A percentile compares a stretch with the other conserved stretches of the same genome.
phyloP scores from a whole-genome alignment of 2,113 vertebrate genomes.

The Oncorhynchus clarkii region DNA sequence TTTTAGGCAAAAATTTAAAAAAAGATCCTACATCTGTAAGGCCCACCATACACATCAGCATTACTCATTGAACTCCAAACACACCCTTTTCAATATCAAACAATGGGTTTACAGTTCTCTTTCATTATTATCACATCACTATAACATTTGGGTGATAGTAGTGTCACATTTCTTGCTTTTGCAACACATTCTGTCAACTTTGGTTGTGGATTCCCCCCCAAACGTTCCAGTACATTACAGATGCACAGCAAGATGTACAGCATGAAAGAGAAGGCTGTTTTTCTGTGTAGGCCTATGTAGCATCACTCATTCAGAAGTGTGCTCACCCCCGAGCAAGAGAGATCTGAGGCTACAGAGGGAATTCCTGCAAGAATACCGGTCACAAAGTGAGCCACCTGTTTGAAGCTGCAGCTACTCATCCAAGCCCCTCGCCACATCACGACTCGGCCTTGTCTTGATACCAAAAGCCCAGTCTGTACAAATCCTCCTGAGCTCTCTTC shows the following conservation, averaged over 20 bases:
- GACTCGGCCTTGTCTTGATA: background rate
- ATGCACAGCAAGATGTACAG: background rate
- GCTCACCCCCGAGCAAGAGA: background rate
- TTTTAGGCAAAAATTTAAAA: no score
- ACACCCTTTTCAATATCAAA: no score
- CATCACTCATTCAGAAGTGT: background rate
- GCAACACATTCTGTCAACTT: background rate
- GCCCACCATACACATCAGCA: no score
- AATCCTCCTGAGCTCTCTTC: no score
- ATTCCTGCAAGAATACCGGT: conserved; percentile 16
- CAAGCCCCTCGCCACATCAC: background rate
- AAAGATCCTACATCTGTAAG: background rate
- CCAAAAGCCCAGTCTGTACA: background rate
- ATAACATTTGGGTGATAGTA: background rate
- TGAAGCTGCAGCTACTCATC: conserved; percentile 13
- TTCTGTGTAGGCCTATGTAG: background rate
- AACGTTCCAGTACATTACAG: background rate
- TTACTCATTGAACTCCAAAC: no score
- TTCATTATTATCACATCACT: no score
- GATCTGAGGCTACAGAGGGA: conserved; percentile 8
- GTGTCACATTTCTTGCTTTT: background rate
- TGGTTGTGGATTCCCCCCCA: background rate
- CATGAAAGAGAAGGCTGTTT: background rate
- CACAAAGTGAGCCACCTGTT: conserved; percentile 12
- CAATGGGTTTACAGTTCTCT: no score